Base-by-base conservation (phyloP, 1,140 invertebrate species). In the Bombus superbus region DNA sequence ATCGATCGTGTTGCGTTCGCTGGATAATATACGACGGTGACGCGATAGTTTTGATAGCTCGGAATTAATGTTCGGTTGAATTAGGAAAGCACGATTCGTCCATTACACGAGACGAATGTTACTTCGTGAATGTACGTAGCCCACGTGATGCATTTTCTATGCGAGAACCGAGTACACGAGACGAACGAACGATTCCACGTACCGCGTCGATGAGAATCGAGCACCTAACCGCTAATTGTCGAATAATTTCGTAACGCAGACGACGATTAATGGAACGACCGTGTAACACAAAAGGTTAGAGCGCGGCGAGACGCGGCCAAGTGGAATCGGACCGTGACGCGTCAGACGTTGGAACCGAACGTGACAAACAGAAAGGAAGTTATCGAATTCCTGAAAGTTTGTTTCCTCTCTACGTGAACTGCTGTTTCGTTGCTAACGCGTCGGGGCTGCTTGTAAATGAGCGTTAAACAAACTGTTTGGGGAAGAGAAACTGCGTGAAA, bases 61-160 rank as follows among this genome's bases (percentile, higher is more conserved):
- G 38, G n/a, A 47, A 40, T 38, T 86, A 68, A 86, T 86, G 35
- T 44, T 35, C n/a, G 18, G 35, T 59, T 38, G 40, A 72, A 53
- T 75, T 38, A 62, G 25, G 28, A 44, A 59, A 64, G 53, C 74
- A 72, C 32, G 13, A 62, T 68, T n/a, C 73, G 62, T 53, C 74
- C 77, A 81, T 86, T 76, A 86, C 44, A 32, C 76, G 32, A 32
- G n/a, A 44, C 1, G 32, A 32, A 32, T 69, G 25, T n/a, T 42
- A 32, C 72, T 73, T 53, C 68, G n/a, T 40, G 38, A 28, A 25
- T 64, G 13, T 64, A n/a, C 62, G n/a, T 64, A 32, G 11, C 6
- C 62, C 13, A 10, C 18, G 4, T n/a, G 72, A 81, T 53, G 64
- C 81, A 40, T 82, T 83, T 87, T 62, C 66, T 15, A 74, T 87